Evolutionary conservation across 2,888 invertebrate genomes (phyloP), one percentile per base, ranked within the genome.

Genomic region (Pollenia labialis): DNA sequence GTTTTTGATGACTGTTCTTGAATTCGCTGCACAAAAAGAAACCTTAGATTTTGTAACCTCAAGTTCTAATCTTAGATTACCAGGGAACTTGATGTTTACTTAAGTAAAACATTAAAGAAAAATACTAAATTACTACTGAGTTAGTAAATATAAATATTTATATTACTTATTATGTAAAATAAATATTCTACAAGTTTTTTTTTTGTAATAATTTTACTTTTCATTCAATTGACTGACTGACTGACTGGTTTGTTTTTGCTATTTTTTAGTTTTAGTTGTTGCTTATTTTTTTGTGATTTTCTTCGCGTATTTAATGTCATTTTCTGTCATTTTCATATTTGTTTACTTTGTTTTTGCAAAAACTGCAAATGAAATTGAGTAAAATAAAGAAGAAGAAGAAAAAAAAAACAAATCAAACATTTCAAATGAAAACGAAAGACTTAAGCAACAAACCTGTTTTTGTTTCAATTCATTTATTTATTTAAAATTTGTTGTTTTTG

Each of bases 361-460:
- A 80, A 72, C 83, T 76, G 71, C 71, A 75, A 81, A 75, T 76
- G 16, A 66, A 77, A 84, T 58, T 77, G 4, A 58, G 32, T 50
- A 48, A 64, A 44, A 68, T 23, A 2, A 23, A 23, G 1, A 23
- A 23, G 23, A 23, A 23, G 23, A 23, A 14, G 18, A 18, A 58
- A 56, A 18, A 48, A 56, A 64, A 42, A 54, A 68, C 56, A 23
- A 46, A 32, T 56, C 3, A 69, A 74, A 64, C 56, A 60, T 56
- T 80, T 48, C 14, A 60, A 81, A 85, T 81, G 52, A 56, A 87
- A 85, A 85, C 85, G 74, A 85, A 81, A 87, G 85, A 87, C 87
- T 87, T 87, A 79, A 71, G 87, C 84, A 87, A 87, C 74, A 85
- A 87, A 87, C 87, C 77, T 48, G 87, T 87, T 87, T 80, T 62